Evolutionary conservation across 2,113 vertebrate species (phyloP).

Genomic region (Oncorhynchus keta): DNA sequence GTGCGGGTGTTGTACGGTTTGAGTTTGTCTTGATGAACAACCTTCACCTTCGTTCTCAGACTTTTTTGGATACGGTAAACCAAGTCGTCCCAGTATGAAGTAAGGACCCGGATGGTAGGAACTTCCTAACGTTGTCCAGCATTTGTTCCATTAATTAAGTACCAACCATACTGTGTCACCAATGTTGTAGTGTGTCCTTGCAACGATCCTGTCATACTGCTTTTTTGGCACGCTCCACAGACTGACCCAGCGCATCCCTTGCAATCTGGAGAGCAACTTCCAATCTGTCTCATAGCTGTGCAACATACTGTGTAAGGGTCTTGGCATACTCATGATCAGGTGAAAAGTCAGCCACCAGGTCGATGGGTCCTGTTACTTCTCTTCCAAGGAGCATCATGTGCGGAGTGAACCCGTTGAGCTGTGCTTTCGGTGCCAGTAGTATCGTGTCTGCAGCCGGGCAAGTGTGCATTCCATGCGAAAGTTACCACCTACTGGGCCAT

Average conservation of each 20-base stretch:
- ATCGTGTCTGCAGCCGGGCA: too few relatives aligned
- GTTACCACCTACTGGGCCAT: not conserved
- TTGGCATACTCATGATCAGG: not conserved
- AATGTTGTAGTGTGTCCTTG: too few relatives aligned
- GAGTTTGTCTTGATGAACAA: constrained; percentile 20
- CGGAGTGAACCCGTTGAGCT: not conserved
- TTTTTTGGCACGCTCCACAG: not conserved
- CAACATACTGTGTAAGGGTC: constrained; percentile 9
- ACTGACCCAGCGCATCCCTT: not conserved
- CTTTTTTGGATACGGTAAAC: constrained; percentile 27
- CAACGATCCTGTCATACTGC: not conserved
- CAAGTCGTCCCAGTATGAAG: constrained; percentile 9
- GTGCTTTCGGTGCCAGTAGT: not conserved
- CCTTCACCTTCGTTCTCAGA: constrained; percentile 21
- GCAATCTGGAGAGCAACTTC: constrained; percentile 10
- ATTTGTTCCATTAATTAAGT: too few relatives aligned
- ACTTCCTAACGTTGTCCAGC: too few relatives aligned
- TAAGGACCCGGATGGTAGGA: not conserved
- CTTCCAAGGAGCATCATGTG: constrained; percentile 3
- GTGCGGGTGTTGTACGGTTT: not conserved
- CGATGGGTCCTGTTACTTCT: constrained; percentile 10
- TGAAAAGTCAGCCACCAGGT: not conserved
- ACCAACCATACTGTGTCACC: too few relatives aligned
- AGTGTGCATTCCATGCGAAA: not conserved
- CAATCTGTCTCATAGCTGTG: not conserved